Evolutionary conservation across 2,888 invertebrate genomes (phyloP).

Genomic region (Parnassius mnemosyne): DNA sequence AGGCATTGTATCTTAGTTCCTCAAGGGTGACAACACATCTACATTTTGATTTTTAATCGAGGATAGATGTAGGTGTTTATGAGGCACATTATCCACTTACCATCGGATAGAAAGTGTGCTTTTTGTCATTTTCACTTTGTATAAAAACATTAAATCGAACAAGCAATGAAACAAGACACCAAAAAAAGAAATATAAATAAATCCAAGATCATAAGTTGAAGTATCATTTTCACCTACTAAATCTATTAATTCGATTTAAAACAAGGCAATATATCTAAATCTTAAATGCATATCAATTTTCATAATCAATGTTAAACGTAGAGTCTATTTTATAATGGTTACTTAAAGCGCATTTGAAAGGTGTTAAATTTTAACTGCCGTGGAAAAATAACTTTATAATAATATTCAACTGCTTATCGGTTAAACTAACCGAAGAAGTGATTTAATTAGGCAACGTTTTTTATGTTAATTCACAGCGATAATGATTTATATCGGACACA

Average conservation of each 20-base stretch:
- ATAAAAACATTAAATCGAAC: not conserved
- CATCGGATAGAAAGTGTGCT: not conserved
- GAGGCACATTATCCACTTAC: too few relatives aligned
- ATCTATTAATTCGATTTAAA: constrained; percentile 24
- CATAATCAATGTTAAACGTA: constrained; percentile 7
- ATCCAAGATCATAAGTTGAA: constrained; percentile 9
- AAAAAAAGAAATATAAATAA: constrained; percentile 1
- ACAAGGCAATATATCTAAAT: constrained; percentile 30
- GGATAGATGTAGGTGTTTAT: too few relatives aligned
- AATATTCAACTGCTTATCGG: constrained; percentile 33
- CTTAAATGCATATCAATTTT: not conserved
- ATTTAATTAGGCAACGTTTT: constrained; percentile 35
- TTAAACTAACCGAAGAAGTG: constrained; percentile 35
- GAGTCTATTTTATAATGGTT: constrained; percentile 27
- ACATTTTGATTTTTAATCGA: too few relatives aligned
- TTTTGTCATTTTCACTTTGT: not conserved
- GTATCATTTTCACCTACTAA: constrained; percentile 20
- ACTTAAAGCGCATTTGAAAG: constrained; percentile 33
- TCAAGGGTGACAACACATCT: too few relatives aligned
- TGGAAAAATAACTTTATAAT: constrained; percentile 46
- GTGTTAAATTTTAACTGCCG: constrained; percentile 40
- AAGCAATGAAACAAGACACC: not conserved
- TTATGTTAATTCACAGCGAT: constrained; percentile 30
- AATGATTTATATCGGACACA: constrained; percentile 32
- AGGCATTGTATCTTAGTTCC: too few relatives aligned